phyloP scores from a whole-genome alignment of 2,888 invertebrate genomes.

The Lasioglossum villosulum region DNA sequence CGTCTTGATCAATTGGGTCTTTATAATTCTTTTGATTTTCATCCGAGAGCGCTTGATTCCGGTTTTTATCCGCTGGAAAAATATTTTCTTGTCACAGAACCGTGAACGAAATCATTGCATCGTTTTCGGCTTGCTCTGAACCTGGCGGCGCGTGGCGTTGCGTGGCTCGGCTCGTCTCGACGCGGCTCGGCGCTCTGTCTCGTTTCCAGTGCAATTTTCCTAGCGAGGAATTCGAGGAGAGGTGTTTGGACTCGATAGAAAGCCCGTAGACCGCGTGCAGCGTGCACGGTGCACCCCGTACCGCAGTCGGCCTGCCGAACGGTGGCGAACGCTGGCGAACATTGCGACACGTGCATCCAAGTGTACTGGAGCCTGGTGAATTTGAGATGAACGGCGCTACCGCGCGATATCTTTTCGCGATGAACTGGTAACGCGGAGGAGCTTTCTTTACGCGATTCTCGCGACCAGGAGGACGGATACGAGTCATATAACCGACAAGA shows the following conservation, averaged over 20 bases:
- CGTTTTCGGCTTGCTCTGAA: neutral
- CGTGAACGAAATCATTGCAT: neutral
- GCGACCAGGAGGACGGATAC: neutral
- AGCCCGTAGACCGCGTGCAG: neutral
- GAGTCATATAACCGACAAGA: neutral
- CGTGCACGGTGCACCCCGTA: neutral
- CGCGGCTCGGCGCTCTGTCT: neutral
- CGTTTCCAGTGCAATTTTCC: neutral
- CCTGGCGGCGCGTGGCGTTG: neutral
- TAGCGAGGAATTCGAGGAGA: neutral
- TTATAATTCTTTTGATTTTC: neutral
- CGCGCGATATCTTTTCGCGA: constrained; percentile 23
- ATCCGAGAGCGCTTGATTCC: neutral
- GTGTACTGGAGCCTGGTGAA: constrained; percentile 42
- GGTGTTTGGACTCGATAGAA: constrained; percentile 11
- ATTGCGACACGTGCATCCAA: constrained; percentile 5
- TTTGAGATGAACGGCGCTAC: constrained; percentile 37
- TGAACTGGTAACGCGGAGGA: constrained; percentile 48
- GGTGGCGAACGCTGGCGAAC: neutral
- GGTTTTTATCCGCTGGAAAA: neutral
- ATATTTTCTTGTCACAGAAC: neutral
- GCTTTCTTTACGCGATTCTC: neutral
- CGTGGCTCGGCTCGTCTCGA: neutral
- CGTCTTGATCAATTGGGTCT: neutral
- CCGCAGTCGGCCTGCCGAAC: neutral